phyloP scores from a whole-genome alignment of 1,140 invertebrate species.

The Rhizoglyphus robini region DNA sequence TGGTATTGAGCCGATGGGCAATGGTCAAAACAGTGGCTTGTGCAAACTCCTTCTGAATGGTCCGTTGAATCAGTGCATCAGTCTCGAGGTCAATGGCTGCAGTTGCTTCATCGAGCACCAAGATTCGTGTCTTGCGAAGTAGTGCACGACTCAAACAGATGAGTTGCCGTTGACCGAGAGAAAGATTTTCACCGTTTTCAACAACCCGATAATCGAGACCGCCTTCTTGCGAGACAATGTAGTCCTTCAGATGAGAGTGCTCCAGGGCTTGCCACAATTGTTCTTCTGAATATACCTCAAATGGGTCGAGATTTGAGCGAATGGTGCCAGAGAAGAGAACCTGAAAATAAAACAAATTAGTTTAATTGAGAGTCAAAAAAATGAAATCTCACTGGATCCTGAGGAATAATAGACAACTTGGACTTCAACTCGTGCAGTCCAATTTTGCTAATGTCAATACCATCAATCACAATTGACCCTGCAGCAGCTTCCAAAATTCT shows the following conservation, averaged over 20 bases:
- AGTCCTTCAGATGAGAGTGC: constrained; percentile 25
- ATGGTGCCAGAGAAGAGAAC: constrained; percentile 43
- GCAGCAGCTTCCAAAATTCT: constrained; percentile 38
- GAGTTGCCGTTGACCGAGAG: constrained; percentile 39
- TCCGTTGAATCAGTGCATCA: constrained; percentile 25
- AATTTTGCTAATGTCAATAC: constrained; percentile 63
- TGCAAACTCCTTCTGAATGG: constrained; percentile 38
- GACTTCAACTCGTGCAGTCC: constrained; percentile 74
- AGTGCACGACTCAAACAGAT: constrained; percentile 45
- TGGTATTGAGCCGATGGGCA: constrained; percentile 42
- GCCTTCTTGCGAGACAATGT: constrained; percentile 12
- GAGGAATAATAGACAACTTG: constrained; percentile 76
- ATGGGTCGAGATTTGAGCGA: constrained; percentile 33
- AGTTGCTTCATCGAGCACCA: constrained; percentile 52
- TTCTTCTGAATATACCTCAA: constrained; percentile 22
- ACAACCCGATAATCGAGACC: constrained; percentile 21
- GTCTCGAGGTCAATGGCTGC: constrained; percentile 35
- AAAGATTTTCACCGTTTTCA: constrained; percentile 25
- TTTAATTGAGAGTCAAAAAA: no score
- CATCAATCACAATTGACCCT: constrained; percentile 80
- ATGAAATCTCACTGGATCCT: constrained; percentile 45
- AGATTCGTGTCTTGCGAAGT: constrained; percentile 37
- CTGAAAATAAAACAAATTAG: no score
- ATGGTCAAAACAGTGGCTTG: constrained; percentile 51
- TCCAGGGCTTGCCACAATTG: constrained; percentile 26